Conservation (phyloP, 2,113 vertebrate species). For the Triplophysa rosa region DNA sequence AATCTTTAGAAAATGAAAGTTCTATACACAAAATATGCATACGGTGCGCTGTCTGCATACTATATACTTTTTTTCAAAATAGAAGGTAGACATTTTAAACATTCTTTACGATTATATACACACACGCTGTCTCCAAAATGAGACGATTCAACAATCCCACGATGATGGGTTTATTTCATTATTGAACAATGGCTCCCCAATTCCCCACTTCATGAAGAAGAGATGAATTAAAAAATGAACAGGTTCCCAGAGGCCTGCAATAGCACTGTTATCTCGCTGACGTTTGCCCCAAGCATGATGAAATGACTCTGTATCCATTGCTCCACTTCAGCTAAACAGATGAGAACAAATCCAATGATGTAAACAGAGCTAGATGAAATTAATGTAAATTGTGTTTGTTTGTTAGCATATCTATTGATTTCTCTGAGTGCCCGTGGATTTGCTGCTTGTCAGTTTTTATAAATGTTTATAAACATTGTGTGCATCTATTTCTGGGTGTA, state of each 20-base stretch:
- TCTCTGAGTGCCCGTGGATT: not conserved
- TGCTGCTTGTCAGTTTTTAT: not conserved
- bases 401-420: not conserved
- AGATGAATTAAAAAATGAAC: conserved; percentile 61
- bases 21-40: no score
- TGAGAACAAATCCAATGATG: not conserved
- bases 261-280: conserved; percentile 55
- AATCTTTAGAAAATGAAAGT: no score
- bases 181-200: conserved; percentile 65
- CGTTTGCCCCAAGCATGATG: conserved; percentile 36
- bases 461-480: not conserved
- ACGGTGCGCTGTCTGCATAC: no score
- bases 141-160: conserved; percentile 10
- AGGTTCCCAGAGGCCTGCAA: conserved; percentile 57
- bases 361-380: not conserved
- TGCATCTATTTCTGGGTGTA: not conserved
- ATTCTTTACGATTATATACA: no score
- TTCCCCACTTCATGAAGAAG: conserved; percentile 54
- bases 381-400: not conserved
- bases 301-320: conserved; percentile 12
- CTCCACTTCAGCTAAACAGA: conserved; percentile 20
- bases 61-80: no score
- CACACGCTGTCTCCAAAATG: not conserved
- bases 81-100: no score
- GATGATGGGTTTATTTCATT: conserved; percentile 66